Base-by-base conservation (phyloP, 2,888 invertebrate genomes). In the Meloe dianella region DNA sequence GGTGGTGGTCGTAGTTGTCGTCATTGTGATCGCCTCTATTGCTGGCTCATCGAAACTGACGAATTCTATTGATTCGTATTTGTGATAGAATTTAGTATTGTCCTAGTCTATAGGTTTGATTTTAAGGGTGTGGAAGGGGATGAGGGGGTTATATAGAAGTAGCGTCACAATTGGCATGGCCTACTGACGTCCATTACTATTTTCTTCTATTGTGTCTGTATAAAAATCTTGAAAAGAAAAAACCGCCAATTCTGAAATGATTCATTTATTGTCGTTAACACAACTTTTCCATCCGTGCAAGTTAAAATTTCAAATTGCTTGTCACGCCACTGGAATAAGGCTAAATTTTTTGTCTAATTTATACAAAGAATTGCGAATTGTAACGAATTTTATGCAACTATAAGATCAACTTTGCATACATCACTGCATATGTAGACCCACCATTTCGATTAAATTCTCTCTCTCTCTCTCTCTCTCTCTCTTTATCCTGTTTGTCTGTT, bases 41-140 rank as follows among this genome's bases (percentile, higher is more conserved):
- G 41, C 41, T 41, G 41, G 41, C 41, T 41, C 41, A 47, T 47
- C 68, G 71, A 70, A 67, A 71, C 71, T 72, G 73, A 71, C 75
- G 72, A 74, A 70, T 69, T 72, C 72, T 76, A 76, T 76, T 74
- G 76, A 76, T 76, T 76, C 61, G 65, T 57, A 68, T 68, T 68
- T 35, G 10, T 63, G 68, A 68, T 68, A 68, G 68, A 68, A 68
- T 68, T 65, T 68, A 68, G 68, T 68, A 61, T 68, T 65, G 68
- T 68, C 68, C 65, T 20, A 47, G 20, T 20, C n/a, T n/a, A n/a
- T 47, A 47, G 47, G 41, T 20, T 20, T 47, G 47, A 47, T 47
- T 47, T 47, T 47, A 41, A 14, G 38, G 38, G 38, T 14, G 38
- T 38, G 38, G 12, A 17, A 6, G n/a, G 7, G n/a, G n/a, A 17